Evolutionary conservation across 2,113 vertebrate genomes (phyloP).

Genomic region (Ovis aries): DNA sequence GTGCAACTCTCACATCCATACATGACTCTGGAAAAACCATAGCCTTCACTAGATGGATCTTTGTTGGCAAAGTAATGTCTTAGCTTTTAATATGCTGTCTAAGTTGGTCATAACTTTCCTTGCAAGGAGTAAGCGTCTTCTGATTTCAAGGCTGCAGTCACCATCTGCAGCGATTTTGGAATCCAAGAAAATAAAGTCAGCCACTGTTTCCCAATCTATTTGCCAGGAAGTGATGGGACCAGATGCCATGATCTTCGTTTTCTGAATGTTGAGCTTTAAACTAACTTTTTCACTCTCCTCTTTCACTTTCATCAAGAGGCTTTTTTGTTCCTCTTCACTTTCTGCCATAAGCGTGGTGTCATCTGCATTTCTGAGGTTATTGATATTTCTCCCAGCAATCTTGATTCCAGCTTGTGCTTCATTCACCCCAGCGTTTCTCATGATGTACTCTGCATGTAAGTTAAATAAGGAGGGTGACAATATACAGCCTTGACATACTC

Average conservation of each 20-base stretch:
- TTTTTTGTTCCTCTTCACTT: background rate
- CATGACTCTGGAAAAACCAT: background rate
- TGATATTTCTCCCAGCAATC: background rate
- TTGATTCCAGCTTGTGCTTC: background rate
- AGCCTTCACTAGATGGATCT: background rate
- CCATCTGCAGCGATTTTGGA: background rate
- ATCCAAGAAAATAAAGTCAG: background rate
- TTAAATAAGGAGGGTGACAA: background rate
- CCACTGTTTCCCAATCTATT: background rate
- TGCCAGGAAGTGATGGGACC: background rate
- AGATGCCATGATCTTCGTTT: background rate
- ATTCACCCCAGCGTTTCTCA: background rate
- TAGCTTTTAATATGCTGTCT: background rate
- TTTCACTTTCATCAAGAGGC: background rate
- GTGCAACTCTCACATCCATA: background rate
- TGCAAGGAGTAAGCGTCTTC: background rate
- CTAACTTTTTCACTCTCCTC: background rate
- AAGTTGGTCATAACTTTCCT: background rate
- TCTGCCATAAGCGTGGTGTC: background rate
- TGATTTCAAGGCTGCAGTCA: background rate
- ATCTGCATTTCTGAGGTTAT: background rate
- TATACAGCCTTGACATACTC: background rate
- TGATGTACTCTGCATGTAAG: background rate
- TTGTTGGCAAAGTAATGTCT: background rate
- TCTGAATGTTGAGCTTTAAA: background rate